These are phyloP conservation scores for Sinotaia quadrata DNA, from an alignment of 2,888 invertebrate genomes.

Conservation along the genomic window DNA sequence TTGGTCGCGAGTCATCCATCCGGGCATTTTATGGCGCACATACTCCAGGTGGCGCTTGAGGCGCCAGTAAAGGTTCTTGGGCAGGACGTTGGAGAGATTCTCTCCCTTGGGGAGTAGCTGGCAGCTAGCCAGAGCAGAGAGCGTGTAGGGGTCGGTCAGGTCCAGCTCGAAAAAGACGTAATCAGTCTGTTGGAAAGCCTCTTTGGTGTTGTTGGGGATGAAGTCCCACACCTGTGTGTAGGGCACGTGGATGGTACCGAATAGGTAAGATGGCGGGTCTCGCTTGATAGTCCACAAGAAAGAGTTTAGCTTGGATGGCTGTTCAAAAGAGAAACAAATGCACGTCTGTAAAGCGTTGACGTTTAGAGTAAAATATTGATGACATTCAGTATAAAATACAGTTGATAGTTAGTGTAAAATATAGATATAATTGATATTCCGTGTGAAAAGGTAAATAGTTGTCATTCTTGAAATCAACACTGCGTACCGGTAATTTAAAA, in stretches of 20 bases:
- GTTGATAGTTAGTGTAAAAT: too few relatives aligned
- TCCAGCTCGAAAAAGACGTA: slow-evolving; percentile 76
- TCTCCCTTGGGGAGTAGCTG: slow-evolving; percentile 73
- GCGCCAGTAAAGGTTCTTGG: slow-evolving; percentile 71
- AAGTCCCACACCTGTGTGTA: slow-evolving; percentile 76
- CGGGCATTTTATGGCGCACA: slow-evolving; percentile 71
- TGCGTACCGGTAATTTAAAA: too few relatives aligned
- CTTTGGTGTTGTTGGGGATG: slow-evolving; percentile 74
- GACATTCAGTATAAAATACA: too few relatives aligned
- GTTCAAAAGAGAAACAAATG: neutral
- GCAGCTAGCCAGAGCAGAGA: slow-evolving; percentile 73
- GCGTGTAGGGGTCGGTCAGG: slow-evolving; percentile 74
- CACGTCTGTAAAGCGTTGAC: too few relatives aligned
- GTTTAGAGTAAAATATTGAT: too few relatives aligned
- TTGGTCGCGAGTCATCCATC: slow-evolving; percentile 73
- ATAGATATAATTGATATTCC: too few relatives aligned
- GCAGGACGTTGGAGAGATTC: slow-evolving; percentile 71
- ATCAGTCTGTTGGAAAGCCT: slow-evolving; percentile 74
- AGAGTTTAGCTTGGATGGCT: slow-evolving; percentile 58
- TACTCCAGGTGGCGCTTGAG: slow-evolving; percentile 74
- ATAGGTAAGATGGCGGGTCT: slow-evolving; percentile 73
- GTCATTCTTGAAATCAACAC: too few relatives aligned
- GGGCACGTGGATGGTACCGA: slow-evolving; percentile 77
- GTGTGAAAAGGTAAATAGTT: too few relatives aligned
- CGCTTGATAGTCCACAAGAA: slow-evolving; percentile 72